Evolutionary conservation across 2,113 vertebrate species (phyloP).

Genomic region (Corythoichthys haematopterus): DNA sequence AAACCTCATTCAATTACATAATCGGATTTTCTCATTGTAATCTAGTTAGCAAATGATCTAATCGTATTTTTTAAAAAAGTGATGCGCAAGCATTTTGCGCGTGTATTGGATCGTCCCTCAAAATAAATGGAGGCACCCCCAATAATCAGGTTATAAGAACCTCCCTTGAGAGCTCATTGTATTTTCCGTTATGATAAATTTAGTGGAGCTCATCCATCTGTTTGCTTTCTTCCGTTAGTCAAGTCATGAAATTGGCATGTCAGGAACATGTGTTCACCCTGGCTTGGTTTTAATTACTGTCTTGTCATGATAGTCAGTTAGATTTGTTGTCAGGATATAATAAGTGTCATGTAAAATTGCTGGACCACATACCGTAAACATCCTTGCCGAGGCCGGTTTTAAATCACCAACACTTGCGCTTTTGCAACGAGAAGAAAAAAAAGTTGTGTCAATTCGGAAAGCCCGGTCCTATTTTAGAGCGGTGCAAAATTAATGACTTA

Average conservation of each 20-base stretch:
- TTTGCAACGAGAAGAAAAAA: conserved; percentile 17
- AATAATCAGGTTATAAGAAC: conserved; percentile 60
- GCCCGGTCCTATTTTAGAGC: conserved; percentile 15
- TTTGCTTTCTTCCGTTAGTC: conserved; percentile 9
- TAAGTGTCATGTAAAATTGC: not conserved
- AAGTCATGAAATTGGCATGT: not conserved
- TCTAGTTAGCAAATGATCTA: conserved; percentile 54
- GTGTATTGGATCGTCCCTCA: conserved; percentile 37
- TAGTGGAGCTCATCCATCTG: conserved; percentile 28
- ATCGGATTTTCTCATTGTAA: conserved; percentile 29
- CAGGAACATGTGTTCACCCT: not conserved
- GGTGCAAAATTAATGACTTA: conserved; percentile 28
- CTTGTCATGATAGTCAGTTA: not conserved
- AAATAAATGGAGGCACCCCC: conserved; percentile 57
- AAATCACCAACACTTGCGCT: conserved; percentile 11
- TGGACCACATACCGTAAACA: conserved; percentile 8
- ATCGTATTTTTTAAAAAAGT: conserved; percentile 39
- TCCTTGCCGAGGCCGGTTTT: not conserved
- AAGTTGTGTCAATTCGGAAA: conserved; percentile 9
- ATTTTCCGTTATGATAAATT: conserved; percentile 66
- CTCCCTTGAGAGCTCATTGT: conserved; percentile 51
- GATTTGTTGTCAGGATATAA: not conserved
- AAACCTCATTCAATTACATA: conserved; percentile 2
- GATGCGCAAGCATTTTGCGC: conserved; percentile 26
- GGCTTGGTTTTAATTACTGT: not conserved